Conservation (phyloP, 2,888 invertebrate genomes). For the Xylota sylvarum region DNA sequence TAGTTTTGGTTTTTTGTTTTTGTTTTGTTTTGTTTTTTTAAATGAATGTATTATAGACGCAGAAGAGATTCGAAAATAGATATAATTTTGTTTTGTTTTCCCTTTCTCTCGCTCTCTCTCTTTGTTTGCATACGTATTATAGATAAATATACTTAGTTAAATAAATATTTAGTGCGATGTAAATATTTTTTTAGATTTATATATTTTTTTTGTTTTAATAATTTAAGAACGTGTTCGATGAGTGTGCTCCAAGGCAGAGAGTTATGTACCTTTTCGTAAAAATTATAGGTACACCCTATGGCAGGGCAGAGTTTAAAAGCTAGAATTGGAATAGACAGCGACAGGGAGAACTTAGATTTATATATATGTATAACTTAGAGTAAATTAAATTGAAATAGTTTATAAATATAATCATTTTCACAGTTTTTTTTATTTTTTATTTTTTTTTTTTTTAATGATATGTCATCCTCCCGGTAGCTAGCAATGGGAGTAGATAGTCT, state of each 20-base stretch:
- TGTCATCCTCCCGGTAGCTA: background rate
- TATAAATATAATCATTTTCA: background rate
- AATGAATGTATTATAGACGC: background rate
- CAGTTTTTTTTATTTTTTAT: too few relatives aligned
- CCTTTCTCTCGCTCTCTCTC: background rate
- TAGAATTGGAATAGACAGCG: constrained; percentile 1
- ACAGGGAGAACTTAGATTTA: background rate
- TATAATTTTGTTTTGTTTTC: background rate
- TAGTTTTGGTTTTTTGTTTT: background rate
- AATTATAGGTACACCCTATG: background rate
- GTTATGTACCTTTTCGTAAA: background rate
- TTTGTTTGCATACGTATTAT: background rate
- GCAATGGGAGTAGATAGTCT: background rate
- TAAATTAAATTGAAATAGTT: constrained; percentile 3
- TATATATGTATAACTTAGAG: background rate
- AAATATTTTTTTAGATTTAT: background rate
- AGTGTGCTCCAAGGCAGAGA: background rate
- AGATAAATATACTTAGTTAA: background rate
- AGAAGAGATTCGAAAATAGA: background rate
- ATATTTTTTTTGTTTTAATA: background rate
- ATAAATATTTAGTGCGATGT: constrained; percentile 3
- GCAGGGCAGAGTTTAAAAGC: background rate
- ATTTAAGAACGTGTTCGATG: background rate
- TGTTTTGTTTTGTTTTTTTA: too few relatives aligned
- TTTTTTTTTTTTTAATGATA: too few relatives aligned